Conservation (phyloP, 53 echinoderm and acorn worm genomes). For the Holothuria leucospilota region DNA sequence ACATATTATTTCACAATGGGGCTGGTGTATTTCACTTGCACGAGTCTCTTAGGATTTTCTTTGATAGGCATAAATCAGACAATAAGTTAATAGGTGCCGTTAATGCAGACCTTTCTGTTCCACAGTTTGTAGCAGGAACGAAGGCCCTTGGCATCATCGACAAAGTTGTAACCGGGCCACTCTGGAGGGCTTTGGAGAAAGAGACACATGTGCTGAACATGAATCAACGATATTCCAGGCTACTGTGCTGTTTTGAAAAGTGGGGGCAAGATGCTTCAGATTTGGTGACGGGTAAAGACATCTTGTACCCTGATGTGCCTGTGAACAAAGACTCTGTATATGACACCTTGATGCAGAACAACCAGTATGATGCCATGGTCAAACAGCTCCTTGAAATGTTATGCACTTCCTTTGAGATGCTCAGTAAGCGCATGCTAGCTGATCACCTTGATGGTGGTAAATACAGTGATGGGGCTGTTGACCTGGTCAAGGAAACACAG, state of each 20-base stretch:
- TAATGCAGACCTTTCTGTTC: too few relatives aligned
- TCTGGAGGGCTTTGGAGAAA: constrained; percentile 62
- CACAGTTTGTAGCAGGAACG: too few relatives aligned
- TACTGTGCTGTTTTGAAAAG: constrained; percentile 22
- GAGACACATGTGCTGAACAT: constrained; percentile 33
- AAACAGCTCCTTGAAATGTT: constrained; percentile 58
- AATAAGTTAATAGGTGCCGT: constrained; percentile 58
- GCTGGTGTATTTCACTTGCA: constrained; percentile 53
- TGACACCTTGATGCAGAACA: constrained; percentile 30
- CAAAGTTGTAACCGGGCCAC: too few relatives aligned
- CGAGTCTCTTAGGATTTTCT: not conserved
- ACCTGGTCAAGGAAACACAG: constrained; percentile 20
- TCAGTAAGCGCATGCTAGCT: constrained; percentile 42
- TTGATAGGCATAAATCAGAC: constrained; percentile 29
- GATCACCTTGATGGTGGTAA: constrained; percentile 57
- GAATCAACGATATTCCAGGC: too few relatives aligned
- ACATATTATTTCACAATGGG: constrained; percentile 64
- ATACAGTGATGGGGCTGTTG: constrained; percentile 17
- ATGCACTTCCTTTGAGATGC: constrained; percentile 48
- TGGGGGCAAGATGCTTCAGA: constrained; percentile 52
- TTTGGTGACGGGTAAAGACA: too few relatives aligned
- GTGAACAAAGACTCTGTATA: constrained; percentile 44
- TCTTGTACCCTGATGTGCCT: constrained; percentile 60
- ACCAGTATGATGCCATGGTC: constrained; percentile 37
- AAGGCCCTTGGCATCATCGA: too few relatives aligned